Conservation (phyloP, 2,888 invertebrate genomes). For the Drosophila incognita region DNA sequence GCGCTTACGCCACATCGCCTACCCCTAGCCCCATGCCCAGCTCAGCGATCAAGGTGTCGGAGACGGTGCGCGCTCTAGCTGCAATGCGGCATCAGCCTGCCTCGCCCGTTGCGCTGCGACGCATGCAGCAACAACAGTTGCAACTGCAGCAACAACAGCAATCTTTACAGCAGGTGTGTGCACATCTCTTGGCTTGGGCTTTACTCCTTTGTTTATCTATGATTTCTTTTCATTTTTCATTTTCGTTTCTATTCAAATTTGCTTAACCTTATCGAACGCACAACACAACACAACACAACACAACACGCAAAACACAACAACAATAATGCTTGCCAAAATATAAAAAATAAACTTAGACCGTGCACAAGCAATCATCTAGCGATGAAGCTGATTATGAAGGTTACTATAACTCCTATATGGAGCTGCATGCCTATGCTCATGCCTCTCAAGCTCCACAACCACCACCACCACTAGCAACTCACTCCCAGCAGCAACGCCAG, state of each 20-base stretch:
- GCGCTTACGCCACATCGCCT: conserved; percentile 19
- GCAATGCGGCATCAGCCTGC: conserved; percentile 94
- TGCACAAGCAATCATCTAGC: conserved; percentile 67
- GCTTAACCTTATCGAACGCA: conserved; percentile 41
- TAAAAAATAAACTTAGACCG: conserved; percentile 41
- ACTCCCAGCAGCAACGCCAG: conserved; percentile 48
- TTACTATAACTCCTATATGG: conserved; percentile 79
- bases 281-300: conserved; percentile 39
- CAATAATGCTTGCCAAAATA: conserved; percentile 15
- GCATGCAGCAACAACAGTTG: conserved; percentile 81
- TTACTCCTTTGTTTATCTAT: conserved; percentile 43
- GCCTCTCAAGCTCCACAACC: conserved; percentile 52
- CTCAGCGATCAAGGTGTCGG: conserved; percentile 89
- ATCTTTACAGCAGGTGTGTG: conserved; percentile 83
- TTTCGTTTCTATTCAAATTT: conserved; percentile 45
- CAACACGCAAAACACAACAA: conserved; percentile 48
- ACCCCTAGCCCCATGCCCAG: conserved; percentile 72
- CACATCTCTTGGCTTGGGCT: conserved; percentile 54
- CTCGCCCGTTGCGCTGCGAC: conserved; percentile 91
- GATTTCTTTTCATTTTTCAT: conserved; percentile 62
- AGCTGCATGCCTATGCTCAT: conserved; percentile 75
- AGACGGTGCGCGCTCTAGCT: conserved; percentile 93
- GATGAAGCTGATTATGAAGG: conserved; percentile 72
- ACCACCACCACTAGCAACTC: conserved; percentile 45
- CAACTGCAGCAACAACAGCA: conserved; percentile 63